These are phyloP conservation scores for Gnatocerus cornutus DNA, from an alignment of 2,888 invertebrate species.

Conservation along the genomic window DNA sequence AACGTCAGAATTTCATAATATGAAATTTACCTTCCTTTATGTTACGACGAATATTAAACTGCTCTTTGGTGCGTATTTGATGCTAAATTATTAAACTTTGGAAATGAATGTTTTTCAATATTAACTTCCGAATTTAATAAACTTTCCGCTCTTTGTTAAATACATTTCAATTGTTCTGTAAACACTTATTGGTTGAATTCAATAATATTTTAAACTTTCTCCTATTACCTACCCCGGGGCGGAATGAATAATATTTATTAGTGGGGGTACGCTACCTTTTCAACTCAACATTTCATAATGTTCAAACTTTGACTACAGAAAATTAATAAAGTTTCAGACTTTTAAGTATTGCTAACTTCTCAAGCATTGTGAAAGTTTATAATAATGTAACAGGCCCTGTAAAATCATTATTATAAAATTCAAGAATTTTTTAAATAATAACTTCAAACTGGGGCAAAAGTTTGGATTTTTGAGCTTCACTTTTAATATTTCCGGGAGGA, in stretches of 20 bases:
- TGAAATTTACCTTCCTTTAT: constrained; percentile 59
- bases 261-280: neutral
- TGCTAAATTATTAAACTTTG: constrained; percentile 58
- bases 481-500: too few relatives aligned
- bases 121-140: constrained; percentile 56
- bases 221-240: too few relatives aligned
- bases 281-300: neutral
- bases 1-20: constrained; percentile 59
- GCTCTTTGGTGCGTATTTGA: constrained; percentile 57
- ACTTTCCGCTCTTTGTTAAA: constrained; percentile 36
- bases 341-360: too few relatives aligned
- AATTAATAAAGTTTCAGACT: neutral
- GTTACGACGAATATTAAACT: constrained; percentile 57
- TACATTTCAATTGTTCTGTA: constrained; percentile 6
- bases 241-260: too few relatives aligned
- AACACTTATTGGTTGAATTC: neutral
- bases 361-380: too few relatives aligned
- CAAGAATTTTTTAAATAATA: too few relatives aligned
- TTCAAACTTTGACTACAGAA: neutral
- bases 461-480: too few relatives aligned
- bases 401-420: too few relatives aligned
- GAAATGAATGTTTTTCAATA: constrained; percentile 56
- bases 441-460: too few relatives aligned
- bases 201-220: neutral
- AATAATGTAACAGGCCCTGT: too few relatives aligned